Base-by-base conservation (phyloP, 2,797 vertebrate genomes). In the Acomys russatus region DNA sequence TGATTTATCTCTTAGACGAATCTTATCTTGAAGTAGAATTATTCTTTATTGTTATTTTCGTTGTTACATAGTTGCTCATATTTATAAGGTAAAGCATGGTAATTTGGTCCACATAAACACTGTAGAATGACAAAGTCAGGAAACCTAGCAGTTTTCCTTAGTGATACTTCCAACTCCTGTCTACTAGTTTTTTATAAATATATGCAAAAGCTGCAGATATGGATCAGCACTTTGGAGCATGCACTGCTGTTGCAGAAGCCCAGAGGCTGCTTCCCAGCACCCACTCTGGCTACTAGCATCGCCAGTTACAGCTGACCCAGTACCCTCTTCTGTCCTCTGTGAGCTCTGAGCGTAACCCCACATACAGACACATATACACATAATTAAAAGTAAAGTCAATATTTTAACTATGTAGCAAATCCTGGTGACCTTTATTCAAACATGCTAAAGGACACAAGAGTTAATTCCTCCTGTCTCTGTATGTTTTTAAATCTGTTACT, bases 21-120 rank as follows among this genome's bases (percentile, higher is more conserved):
- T 80, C 86, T 95, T 86, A 93, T 83, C 51, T 88, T 92, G 70
- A 88, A 23, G 63, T 76, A 88, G 68, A 90, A 35, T 91, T 92
- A 73, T 95, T 51, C 73, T 49, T 68, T 70, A 87, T 35, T 79
- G 38, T 93, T 49, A 54, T 77, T 71, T 88, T 49, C 18, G 30
- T 35, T 88, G 20, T 9, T 85, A 51, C 10, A 78, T 63, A 92
- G 71, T 33, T 77, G 51, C 28, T 54, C 49, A 28, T 79, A 49
- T 61, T 49, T 44, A 44, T 87, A 22, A 68, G 51, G 35, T 49
- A 35, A 49, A 73, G 23, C 11, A 8, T 33, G 33, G 63, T 80
- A 12, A 94, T 49, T 78, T 76, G 59, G 20, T 49, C 25, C 3
- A 20, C 56, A 4, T 54, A 80, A 30, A 44, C 30, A 73, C 9